Evolutionary conservation across 2,888 invertebrate species (phyloP).

Genomic region (Oxytorus armatus): DNA sequence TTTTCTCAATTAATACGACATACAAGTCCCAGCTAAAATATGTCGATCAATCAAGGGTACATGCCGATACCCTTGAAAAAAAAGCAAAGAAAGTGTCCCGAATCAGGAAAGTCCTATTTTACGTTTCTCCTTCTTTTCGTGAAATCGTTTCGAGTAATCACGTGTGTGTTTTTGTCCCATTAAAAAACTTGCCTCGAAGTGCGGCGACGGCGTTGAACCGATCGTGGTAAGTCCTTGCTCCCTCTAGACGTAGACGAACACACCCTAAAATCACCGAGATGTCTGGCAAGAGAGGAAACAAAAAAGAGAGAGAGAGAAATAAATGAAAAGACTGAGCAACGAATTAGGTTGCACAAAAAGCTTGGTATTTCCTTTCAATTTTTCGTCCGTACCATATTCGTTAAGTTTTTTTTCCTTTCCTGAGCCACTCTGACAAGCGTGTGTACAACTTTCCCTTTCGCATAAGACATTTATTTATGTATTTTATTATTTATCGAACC

Average conservation of each 20-base stretch:
- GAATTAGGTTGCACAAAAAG: conserved; percentile 26
- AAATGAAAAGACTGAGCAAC: conserved; percentile 28
- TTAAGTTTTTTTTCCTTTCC: conserved; percentile 59
- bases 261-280: conserved; percentile 9
- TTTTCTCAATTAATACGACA: conserved; percentile 6
- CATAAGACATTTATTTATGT: conserved; percentile 69
- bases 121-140: conserved; percentile 7
- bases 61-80: neutral
- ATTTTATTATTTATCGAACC: conserved; percentile 55
- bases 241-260: conserved; percentile 60
- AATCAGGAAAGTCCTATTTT: neutral
- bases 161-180: conserved; percentile 82
- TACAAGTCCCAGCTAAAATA: conserved; percentile 30
- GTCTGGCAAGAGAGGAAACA: neutral
- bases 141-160: conserved; percentile 80
- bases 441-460: conserved; percentile 85
- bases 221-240: conserved; percentile 94
- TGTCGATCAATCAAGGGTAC: neutral
- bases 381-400: conserved; percentile 58
- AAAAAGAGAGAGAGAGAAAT: conserved; percentile 8
- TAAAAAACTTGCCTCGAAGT: conserved; percentile 83
- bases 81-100: conserved; percentile 13
- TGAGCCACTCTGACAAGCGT: conserved; percentile 33
- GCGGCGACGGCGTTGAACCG: conserved; percentile 91
- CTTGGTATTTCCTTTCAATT: conserved; percentile 24